Base-by-base conservation (phyloP, 2,888 invertebrate species). In the Pseudococcus viburni region DNA sequence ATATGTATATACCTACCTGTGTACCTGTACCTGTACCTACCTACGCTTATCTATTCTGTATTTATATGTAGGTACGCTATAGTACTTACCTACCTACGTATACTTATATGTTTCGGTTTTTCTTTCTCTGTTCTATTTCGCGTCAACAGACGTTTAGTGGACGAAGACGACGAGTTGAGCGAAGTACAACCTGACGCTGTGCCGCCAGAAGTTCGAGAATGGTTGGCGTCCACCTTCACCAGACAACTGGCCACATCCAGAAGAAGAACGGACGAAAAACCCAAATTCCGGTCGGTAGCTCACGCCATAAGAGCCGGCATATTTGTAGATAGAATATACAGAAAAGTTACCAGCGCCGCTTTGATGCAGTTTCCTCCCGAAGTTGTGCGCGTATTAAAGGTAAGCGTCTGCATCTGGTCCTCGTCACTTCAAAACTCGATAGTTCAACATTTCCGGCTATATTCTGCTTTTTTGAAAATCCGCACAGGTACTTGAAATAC, bases 111-210 rank as follows among this genome's bases (percentile, higher is more conserved):
- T 33, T 33, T 33, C 26, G 3, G 3, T 33, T 33, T 3, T 33
- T 33, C 3, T 33, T 33, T 33, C 26, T 33, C 26, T 33, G 26
- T 33, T 33, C 3, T 33, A 33, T 33, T 33, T 33, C 3, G 26
- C 26, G 73, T 15, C 95, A 94, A 33, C 93, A 96, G 96, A 93
- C 94, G 96, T 90, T 92, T 96, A 92, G 95, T 96, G 73, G 96
- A 96, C 91, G 98, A 98, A 92, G 98, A 98, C 92, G 98, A 98
- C 92, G 98, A 98, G 92, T 93, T 98, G 90, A 97, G 97, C 80
- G 98, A 98, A 92, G 98, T 98, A 88, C 97, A 98, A 91, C 98
- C 98, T 88, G 98, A 98, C 92, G 97, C 98, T 15, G 98, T 98
- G 86, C 98, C 98, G 68, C 97, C 96, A 89, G 98, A 98, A 92